Percentiles rank a stretch among this genome's conserved stretches.
Evolutionary conservation across 2,113 vertebrate genomes (phyloP).

Genomic region (cat (Felis catus)): DNA sequence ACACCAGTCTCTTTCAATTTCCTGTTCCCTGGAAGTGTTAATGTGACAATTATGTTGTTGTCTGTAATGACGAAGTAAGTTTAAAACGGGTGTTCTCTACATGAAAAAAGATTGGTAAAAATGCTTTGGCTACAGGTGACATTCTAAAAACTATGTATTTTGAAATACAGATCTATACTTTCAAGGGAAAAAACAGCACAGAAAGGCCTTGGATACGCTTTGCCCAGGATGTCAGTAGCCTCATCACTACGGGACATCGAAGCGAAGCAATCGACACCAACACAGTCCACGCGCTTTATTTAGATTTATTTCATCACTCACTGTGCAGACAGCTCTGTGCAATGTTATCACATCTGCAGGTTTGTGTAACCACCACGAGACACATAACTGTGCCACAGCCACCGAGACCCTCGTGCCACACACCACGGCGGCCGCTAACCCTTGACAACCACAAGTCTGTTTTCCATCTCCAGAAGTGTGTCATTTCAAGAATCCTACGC

Average conservation of each 20-base stretch:
- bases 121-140: neutral
- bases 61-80: neutral
- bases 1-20: neutral
- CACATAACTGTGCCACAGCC: neutral
- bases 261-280: neutral
- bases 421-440: neutral
- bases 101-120: neutral
- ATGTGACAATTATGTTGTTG: neutral
- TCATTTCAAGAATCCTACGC: neutral
- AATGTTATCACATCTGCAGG: neutral
- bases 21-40: neutral
- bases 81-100: neutral
- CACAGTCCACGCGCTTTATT: neutral
- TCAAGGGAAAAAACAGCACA: neutral
- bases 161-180: neutral
- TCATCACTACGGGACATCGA: neutral
- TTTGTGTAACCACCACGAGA: neutral
- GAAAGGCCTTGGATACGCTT: neutral
- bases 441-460: neutral
- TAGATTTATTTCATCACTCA: neutral
- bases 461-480: neutral
- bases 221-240: neutral
- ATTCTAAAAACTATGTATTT: neutral
- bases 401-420: neutral
- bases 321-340: neutral